Evolutionary conservation across 2,113 vertebrate genomes (phyloP), one percentile per base, ranked within the genome.

Genomic region (Peromyscus californicus): DNA sequence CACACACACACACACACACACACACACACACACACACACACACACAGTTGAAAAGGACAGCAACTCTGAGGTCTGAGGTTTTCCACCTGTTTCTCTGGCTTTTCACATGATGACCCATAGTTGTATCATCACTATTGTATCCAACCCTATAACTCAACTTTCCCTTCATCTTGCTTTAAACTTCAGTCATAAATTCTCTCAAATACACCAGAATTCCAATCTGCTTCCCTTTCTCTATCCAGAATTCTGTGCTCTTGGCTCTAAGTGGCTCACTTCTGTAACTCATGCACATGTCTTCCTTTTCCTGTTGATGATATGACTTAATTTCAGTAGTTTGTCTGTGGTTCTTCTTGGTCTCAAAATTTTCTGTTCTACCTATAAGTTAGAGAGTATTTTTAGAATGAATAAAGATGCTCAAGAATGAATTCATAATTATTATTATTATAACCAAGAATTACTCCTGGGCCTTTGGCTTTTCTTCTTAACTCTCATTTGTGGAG

Each of bases 1-100:
- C 13, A 54, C 15, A 76, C 13, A 54, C 15, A 76, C 13, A 54
- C 15, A 76, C 13, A 54, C 15, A 76, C 13, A 54, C 15, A 76
- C 13, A 54, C 15, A 76, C 13, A 54, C 15, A 76, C 13, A 54
- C 15, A 76, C 13, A 54, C 15, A 76, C 13, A 54, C 15, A 76
- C 13, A 21, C 6, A 85, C 17, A 3, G 29, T 29, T 16, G 17
- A 42, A 31, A 86, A 61, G 1, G 15, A 31, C 3, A 0, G 24
- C 0, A 3, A 13, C 45, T 86, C 33, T 79, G 48, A 51, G 76
- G 31, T 79, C 7, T 39, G 69, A 51, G 15, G 2, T 65, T 95
- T 15, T 61, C 48, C 12, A 13, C 10, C 51, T 16, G 2, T 22
- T 45, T 3, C 0, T 54, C n/a, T 1, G 0, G 3, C 1, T 67